Percentiles rank a stretch among this genome's conserved stretches.
These are phyloP conservation scores for Drosophila guanche DNA, from an alignment of 1,140 invertebrate genomes.

Conservation along the genomic window DNA sequence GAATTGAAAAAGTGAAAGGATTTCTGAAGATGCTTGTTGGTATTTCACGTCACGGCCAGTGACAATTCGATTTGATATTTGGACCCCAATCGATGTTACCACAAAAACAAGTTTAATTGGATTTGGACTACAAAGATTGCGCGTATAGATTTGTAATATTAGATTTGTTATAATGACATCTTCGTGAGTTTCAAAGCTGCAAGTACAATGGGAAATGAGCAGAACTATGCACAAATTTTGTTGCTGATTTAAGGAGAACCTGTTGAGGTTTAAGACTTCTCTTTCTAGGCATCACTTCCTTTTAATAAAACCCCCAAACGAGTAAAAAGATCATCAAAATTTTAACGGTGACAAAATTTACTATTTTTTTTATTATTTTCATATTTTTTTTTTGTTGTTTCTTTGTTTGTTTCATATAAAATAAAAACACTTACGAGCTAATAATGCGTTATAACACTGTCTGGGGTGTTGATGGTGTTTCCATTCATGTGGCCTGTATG, in stretches of 20 bases:
- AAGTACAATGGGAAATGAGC: constrained; percentile 7
- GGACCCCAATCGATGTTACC: constrained; percentile 1
- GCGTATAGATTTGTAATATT: neutral
- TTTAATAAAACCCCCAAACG: neutral
- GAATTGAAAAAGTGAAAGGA: constrained; percentile 73
- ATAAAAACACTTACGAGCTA: constrained; percentile 83
- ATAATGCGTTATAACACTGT: constrained; percentile 83
- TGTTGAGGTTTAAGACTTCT: too few species aligned
- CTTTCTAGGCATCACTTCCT: neutral
- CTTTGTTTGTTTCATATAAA: constrained; percentile 84
- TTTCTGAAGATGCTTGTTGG: constrained; percentile 44
- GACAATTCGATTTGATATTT: constrained; percentile 29
- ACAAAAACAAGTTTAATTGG: constrained; percentile 32
- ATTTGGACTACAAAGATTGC: constrained; percentile 14
- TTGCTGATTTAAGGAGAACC: too few species aligned
- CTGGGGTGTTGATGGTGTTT: constrained; percentile 52
- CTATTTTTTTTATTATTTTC: constrained; percentile 84
- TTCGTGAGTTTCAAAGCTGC: constrained; percentile 11
- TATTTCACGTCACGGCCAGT: constrained; percentile 30
- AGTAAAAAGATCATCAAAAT: constrained; percentile 20
- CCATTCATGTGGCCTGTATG: constrained; percentile 25
- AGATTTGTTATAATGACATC: constrained; percentile 29
- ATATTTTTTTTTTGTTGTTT: constrained; percentile 82
- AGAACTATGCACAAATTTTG: constrained; percentile 4
- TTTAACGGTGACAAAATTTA: constrained; percentile 84